A percentile compares a stretch with the other conserved stretches of the same genome.
These are phyloP conservation scores for Galbula dea DNA, from an alignment of 2,113 vertebrate genomes.

Conservation along the genomic window DNA sequence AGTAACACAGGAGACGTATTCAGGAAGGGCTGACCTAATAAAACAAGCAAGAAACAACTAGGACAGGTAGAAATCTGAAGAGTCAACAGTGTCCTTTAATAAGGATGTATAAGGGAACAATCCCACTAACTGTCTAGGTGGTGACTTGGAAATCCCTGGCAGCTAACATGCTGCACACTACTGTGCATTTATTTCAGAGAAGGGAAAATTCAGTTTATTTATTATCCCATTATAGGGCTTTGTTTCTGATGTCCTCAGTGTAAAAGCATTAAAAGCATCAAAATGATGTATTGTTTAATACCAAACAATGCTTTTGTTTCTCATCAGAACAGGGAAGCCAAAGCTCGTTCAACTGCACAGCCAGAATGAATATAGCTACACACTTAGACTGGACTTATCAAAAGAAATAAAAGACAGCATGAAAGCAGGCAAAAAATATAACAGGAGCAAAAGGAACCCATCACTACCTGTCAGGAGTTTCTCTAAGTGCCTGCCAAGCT, in stretches of 20 bases:
- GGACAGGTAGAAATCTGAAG: background rate
- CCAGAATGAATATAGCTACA: background rate
- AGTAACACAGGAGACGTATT: background rate
- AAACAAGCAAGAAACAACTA: background rate
- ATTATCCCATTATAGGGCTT: background rate
- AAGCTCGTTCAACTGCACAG: background rate
- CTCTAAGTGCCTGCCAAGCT: background rate
- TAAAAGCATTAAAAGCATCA: slow-evolving; percentile 8
- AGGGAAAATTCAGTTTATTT: slow-evolving; percentile 5
- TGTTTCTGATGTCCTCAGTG: background rate
- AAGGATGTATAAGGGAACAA: background rate
- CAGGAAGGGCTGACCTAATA: background rate
- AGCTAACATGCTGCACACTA: background rate
- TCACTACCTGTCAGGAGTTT: background rate
- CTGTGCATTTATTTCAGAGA: background rate
- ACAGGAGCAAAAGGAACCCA: background rate
- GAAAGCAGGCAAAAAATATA: background rate
- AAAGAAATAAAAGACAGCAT: background rate
- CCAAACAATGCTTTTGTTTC: slow-evolving; percentile 47
- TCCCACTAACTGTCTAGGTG: background rate
- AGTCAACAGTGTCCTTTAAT: background rate
- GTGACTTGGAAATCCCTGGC: background rate
- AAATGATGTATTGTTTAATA: slow-evolving; percentile 38
- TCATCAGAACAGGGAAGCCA: slow-evolving; percentile 3
- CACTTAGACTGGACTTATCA: background rate